Conservation (phyloP, 2,113 vertebrate genomes). For the Vombatus ursinus region DNA sequence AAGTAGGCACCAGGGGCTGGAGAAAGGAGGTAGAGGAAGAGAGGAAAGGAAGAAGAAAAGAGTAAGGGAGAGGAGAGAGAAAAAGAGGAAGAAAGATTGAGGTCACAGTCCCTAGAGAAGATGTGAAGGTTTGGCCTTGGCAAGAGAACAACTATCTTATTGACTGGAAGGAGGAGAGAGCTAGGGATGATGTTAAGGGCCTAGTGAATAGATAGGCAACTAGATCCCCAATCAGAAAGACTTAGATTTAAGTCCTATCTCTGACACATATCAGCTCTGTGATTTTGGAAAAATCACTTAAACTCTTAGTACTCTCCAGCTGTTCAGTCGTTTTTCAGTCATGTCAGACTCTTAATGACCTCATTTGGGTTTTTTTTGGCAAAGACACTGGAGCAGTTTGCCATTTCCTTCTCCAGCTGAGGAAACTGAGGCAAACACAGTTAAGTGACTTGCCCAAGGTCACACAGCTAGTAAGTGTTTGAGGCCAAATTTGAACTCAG, state of each 20-base stretch:
- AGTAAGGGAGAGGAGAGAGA: neutral
- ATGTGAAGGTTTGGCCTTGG: neutral
- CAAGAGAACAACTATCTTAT: neutral
- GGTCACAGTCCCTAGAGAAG: neutral
- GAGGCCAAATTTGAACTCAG: too few relatives aligned
- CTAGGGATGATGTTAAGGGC: too few relatives aligned
- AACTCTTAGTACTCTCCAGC: neutral
- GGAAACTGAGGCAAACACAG: too few relatives aligned
- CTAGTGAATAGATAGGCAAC: too few relatives aligned
- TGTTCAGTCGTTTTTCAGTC: too few relatives aligned
- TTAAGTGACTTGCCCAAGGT: too few relatives aligned
- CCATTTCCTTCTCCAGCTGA: too few relatives aligned
- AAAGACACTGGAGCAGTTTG: too few relatives aligned
- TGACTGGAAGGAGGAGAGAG: too few relatives aligned
- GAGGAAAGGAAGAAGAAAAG: neutral
- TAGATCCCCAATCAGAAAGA: neutral
- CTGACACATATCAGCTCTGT: neutral
- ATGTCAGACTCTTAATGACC: too few relatives aligned
- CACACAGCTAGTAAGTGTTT: too few relatives aligned
- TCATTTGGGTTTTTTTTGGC: too few relatives aligned
- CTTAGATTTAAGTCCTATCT: neutral
- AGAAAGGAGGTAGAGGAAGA: neutral
- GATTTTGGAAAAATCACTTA: neutral
- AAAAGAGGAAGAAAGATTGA: neutral
- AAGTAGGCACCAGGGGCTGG: neutral